Conservation (phyloP, 53 echinoderm and acorn worm genomes). For the Actinopyga echinites region DNA sequence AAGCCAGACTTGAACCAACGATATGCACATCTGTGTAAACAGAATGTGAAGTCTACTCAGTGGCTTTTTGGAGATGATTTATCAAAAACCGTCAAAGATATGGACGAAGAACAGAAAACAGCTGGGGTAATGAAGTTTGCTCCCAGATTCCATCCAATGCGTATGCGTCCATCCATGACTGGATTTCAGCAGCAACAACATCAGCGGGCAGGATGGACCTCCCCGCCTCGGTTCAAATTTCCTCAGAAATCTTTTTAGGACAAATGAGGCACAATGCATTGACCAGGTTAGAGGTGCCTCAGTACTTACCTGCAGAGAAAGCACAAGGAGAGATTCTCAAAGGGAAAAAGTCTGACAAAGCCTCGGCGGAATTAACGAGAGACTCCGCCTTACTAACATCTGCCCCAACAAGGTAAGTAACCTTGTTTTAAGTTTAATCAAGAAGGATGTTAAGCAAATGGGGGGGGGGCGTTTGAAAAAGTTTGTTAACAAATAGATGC, state of each 20-base stretch:
- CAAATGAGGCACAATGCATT: neutral
- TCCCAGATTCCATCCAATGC: neutral
- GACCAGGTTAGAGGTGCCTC: neutral
- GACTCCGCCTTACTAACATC: neutral
- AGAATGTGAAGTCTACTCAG: neutral
- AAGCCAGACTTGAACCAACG: no score
- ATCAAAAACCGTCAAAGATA: neutral
- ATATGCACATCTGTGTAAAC: no score
- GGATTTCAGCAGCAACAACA: neutral
- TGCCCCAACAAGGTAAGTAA: constrained; percentile 1
- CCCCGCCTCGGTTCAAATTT: neutral
- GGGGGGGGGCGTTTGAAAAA: neutral
- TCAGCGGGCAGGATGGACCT: neutral
- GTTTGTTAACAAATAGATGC: neutral
- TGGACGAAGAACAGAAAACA: constrained; percentile 2
- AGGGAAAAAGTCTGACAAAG: neutral
- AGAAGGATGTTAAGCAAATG: neutral
- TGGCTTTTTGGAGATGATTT: neutral
- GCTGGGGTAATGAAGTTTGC: neutral
- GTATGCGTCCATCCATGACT: neutral
- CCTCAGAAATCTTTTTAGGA: constrained; percentile 19
- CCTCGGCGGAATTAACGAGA: neutral
- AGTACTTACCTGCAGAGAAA: neutral
- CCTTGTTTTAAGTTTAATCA: constrained; percentile 6
- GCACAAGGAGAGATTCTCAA: neutral